Conservation (phyloP, 2,888 invertebrate species). For the Hipparchia semele region DNA sequence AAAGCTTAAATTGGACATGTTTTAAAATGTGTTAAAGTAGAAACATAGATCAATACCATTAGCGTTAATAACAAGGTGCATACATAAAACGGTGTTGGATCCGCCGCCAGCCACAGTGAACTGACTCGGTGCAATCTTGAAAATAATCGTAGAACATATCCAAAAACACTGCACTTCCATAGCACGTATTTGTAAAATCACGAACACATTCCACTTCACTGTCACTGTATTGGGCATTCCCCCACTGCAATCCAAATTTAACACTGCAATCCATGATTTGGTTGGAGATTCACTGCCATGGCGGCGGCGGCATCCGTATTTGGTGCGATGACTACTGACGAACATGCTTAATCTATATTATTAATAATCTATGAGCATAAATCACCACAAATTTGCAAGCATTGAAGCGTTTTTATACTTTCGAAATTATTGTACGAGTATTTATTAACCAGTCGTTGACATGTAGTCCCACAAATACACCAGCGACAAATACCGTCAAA, state of each 20-base stretch:
- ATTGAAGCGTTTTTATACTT: slow-evolving; percentile 45
- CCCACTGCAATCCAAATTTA: slow-evolving; percentile 80
- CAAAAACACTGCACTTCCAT: slow-evolving; percentile 65
- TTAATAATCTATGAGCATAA: slow-evolving; percentile 43
- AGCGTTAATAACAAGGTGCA: slow-evolving; percentile 62
- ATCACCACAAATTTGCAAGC: slow-evolving; percentile 52
- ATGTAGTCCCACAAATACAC: slow-evolving; percentile 40
- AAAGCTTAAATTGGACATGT: slow-evolving; percentile 38
- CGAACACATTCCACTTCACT: slow-evolving; percentile 75
- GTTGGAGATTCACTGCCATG: slow-evolving; percentile 55
- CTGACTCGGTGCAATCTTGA: slow-evolving; percentile 34
- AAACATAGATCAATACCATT: slow-evolving; percentile 38
- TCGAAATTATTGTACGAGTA: slow-evolving; percentile 28
- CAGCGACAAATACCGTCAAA: slow-evolving; percentile 48
- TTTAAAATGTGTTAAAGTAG: slow-evolving; percentile 39
- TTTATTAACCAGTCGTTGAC: slow-evolving; percentile 36
- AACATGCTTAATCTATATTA: slow-evolving; percentile 51
- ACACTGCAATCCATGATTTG: slow-evolving; percentile 78
- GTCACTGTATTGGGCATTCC: slow-evolving; percentile 61
- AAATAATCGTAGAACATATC: slow-evolving; percentile 32
- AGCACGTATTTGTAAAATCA: slow-evolving; percentile 54
- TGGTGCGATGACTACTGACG: slow-evolving; percentile 59
- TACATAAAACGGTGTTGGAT: slow-evolving; percentile 54
- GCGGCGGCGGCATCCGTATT: slow-evolving; percentile 71
- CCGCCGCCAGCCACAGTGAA: slow-evolving; percentile 76